Conservation (phyloP, 1,140 invertebrate genomes). For the fruit fly (Drosophila melanogaster) region DNA sequence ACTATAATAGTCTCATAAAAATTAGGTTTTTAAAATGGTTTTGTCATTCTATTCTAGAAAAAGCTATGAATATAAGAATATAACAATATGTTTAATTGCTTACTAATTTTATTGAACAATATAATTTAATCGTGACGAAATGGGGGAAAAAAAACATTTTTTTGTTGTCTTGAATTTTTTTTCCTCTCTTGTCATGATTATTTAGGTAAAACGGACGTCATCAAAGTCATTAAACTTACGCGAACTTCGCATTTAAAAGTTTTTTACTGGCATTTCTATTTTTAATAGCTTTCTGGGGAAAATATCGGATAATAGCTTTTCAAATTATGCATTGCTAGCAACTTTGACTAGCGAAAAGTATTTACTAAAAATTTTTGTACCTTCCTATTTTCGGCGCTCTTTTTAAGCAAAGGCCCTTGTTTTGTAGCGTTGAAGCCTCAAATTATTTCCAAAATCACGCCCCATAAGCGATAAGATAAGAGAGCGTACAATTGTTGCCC, state of each 20-base stretch:
- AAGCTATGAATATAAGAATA: no score
- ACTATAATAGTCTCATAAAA: background rate
- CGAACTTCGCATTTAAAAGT: slow-evolving; percentile 1
- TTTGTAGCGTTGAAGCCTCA: slow-evolving; percentile 4
- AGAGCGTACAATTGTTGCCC: background rate
- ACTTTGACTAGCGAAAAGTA: no score
- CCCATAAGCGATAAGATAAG: slow-evolving; percentile 23
- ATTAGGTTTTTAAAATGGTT: no score
- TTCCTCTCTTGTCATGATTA: slow-evolving; percentile 10
- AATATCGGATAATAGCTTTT: background rate
- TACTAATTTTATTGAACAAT: background rate
- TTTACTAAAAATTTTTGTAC: no score
- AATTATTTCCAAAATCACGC: slow-evolving; percentile 3
- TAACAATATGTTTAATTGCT: background rate
- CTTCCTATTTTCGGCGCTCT: no score
- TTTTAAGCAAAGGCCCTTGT: no score
- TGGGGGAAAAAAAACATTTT: background rate
- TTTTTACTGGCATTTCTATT: slow-evolving; percentile 11
- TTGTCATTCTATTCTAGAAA: no score
- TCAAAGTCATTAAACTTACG: slow-evolving; percentile 15
- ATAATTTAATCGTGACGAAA: background rate
- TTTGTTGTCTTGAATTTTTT: background rate
- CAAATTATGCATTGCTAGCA: no score
- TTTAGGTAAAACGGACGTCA: background rate
- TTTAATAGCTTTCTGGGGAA: slow-evolving; percentile 15